A percentile compares a stretch with the other conserved stretches of the same genome.
Evolutionary conservation across 2,797 vertebrate species (phyloP).

Genomic region (Alcedo quadribrachys): DNA sequence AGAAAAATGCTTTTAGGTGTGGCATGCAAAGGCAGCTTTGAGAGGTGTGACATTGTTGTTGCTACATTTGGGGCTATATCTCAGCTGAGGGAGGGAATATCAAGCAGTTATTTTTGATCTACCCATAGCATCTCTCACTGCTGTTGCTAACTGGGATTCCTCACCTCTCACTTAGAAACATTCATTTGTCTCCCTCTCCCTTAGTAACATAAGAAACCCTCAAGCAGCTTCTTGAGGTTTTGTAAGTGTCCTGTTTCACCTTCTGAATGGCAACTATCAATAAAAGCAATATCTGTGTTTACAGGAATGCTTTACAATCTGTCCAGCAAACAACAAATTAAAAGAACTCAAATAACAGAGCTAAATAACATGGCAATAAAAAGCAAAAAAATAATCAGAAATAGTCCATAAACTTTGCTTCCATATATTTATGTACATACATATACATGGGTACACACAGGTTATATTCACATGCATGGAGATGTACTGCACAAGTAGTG

Average conservation of each 20-base stretch:
- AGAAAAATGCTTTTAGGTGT: neutral
- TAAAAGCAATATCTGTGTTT: neutral
- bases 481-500: neutral
- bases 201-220: neutral
- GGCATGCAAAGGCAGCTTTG: neutral
- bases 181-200: neutral
- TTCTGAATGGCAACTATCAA: neutral
- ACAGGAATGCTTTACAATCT: neutral
- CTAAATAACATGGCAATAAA: neutral
- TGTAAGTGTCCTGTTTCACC: neutral
- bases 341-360: neutral
- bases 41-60: neutral
- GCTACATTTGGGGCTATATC: neutral
- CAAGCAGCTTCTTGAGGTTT: neutral
- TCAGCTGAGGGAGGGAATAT: neutral
- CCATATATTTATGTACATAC: neutral
- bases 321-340: neutral
- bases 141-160: neutral
- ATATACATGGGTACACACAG: neutral
- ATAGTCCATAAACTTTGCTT: neutral
- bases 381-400: neutral
- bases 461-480: neutral
- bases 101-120: neutral
- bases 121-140: neutral
- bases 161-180: constrained; percentile 23